Evolutionary conservation across 2,888 invertebrate species (phyloP).

Genomic region (Panorpa germanica): DNA sequence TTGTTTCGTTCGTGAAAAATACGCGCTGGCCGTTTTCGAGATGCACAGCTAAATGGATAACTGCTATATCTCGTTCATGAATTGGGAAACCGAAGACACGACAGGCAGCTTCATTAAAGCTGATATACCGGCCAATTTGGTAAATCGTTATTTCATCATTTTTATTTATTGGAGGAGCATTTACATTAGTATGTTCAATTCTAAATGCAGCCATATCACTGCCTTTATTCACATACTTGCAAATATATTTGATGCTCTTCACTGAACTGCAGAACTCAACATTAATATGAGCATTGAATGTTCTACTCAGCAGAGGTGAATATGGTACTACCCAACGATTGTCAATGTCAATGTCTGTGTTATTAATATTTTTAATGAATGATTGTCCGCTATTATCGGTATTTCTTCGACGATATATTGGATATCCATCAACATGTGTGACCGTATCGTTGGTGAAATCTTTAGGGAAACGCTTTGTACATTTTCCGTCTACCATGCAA

Average conservation of each 20-base stretch:
- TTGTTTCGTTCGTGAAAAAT: slow-evolving; percentile 13
- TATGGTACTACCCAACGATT: slow-evolving; percentile 17
- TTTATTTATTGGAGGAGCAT: slow-evolving; percentile 13
- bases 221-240: slow-evolving; percentile 19
- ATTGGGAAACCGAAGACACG: slow-evolving; percentile 16
- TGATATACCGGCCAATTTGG: slow-evolving; percentile 15
- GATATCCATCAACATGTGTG: slow-evolving; percentile 19
- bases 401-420: slow-evolving; percentile 16
- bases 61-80: slow-evolving; percentile 16
- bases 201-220: slow-evolving; percentile 14
- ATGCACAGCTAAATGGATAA: too few species aligned
- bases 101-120: slow-evolving; percentile 14
- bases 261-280: slow-evolving; percentile 21
- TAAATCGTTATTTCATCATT: slow-evolving; percentile 15
- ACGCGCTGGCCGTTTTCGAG: slow-evolving; percentile 17
- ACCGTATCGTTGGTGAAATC: slow-evolving; percentile 15
- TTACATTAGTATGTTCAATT: slow-evolving; percentile 12
- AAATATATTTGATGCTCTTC: slow-evolving; percentile 19
- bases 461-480: slow-evolving; percentile 18
- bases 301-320: slow-evolving; percentile 12
- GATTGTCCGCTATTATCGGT: slow-evolving; percentile 14
- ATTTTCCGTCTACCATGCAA: slow-evolving; percentile 19
- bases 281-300: slow-evolving; percentile 18
- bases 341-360: slow-evolving; percentile 12
- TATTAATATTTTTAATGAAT: slow-evolving; percentile 10